Base-by-base conservation (phyloP, 2,888 invertebrate species). In the Pegoplata infirma region DNA sequence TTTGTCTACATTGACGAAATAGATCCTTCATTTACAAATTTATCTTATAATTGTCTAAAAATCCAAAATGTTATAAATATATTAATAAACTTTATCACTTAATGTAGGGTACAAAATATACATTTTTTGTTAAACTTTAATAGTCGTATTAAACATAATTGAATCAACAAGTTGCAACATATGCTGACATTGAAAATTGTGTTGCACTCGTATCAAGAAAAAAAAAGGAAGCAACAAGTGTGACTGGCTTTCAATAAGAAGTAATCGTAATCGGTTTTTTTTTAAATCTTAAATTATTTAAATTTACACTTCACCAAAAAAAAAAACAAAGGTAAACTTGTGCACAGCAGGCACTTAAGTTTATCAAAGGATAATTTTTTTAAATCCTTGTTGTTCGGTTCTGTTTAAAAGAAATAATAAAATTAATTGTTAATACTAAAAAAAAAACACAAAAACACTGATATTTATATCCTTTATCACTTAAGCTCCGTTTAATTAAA, bases 281-380 rank as follows among this genome's bases (percentile, higher is more conserved):
- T 51, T 36, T 14, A 19, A 63, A 47, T 32, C 12, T 63, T 21
- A 19, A n/a, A 10, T 14, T 51, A 28, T 28, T 58, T 61, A 47
- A 16, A 46, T 23, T 66, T 61, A 75, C 67, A 72, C 75, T 74
- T 73, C 71, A 79, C 61, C 73, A 61, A 58, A 44, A 75, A 68
- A 36, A n/a, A n/a, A n/a, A n/a, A n/a, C n/a, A n/a, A n/a, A n/a
- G n/a, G n/a, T n/a, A n/a, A 47, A 25, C 21, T 58, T 53, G 75
- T 79, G 71, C 79, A 47, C 79, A 67, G 79, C 79, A 79, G 79
- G 79, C 79, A 79, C 79, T 63, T 51, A 69, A 56, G 28, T 56
- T 56, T 49, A 49, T 51, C 47, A 49, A 69, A 76, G 75, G 75
- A 76, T 76, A 47, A n/a, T 47, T 12, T 40, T n/a, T n/a, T n/a